Evolutionary conservation across 2,888 invertebrate genomes (phyloP).

Genomic region (Erebia palarica): DNA sequence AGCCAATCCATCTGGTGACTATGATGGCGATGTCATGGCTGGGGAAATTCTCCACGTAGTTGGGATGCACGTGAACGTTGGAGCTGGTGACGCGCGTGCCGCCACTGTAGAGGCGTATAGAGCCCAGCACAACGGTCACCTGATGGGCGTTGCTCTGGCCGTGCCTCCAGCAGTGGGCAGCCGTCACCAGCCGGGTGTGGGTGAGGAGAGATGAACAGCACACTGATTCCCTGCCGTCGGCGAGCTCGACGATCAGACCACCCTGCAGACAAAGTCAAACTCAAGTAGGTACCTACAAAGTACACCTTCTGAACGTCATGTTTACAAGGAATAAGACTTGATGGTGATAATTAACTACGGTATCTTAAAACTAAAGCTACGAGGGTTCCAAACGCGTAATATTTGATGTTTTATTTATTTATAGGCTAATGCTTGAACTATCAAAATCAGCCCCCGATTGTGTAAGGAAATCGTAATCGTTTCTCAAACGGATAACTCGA

Average conservation of each 20-base stretch:
- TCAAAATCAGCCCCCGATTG: too few species aligned
- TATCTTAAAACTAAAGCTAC: too few species aligned
- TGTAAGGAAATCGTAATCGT: too few species aligned
- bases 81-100: constrained; percentile 44
- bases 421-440: too few species aligned
- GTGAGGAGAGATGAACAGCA: constrained; percentile 58
- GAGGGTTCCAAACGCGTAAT: too few species aligned
- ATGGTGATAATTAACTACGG: too few species aligned
- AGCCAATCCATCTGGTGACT: constrained; percentile 37
- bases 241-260: constrained; percentile 51
- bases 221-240: constrained; percentile 45
- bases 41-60: constrained; percentile 43
- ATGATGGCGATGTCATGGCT: constrained; percentile 50
- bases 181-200: constrained; percentile 48
- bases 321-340: too few species aligned
- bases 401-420: not conserved
- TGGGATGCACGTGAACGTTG: constrained; percentile 45
- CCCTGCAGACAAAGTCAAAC: constrained; percentile 45
- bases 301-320: too few species aligned
- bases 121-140: constrained; percentile 15
- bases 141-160: constrained; percentile 43
- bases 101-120: constrained; percentile 40
- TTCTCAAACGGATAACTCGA: too few species aligned
- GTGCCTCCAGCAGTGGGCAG: constrained; percentile 55
- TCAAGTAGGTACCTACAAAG: too few species aligned